These are phyloP conservation scores for Calidris pygmaea DNA, from an alignment of 2,113 vertebrate species.

Conservation along the genomic window DNA sequence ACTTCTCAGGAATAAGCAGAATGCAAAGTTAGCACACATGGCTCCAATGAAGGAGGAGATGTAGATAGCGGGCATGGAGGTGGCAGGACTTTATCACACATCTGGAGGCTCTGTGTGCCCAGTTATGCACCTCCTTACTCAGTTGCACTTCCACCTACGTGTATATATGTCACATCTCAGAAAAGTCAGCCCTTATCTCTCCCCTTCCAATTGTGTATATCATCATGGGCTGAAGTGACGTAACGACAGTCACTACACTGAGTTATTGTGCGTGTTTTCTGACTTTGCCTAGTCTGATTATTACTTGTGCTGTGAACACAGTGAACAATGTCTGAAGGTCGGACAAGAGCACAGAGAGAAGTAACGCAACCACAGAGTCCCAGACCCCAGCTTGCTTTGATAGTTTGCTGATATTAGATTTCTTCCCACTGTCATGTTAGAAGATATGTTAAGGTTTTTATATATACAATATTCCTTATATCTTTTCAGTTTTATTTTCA, in stretches of 20 bases:
- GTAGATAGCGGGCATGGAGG: accelerated
- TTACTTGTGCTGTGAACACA: not conserved
- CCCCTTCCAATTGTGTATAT: not conserved
- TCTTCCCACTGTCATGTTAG: not conserved
- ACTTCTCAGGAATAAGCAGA: not conserved
- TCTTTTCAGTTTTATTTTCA: not conserved
- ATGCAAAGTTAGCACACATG: accelerated
- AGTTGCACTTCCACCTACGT: not conserved
- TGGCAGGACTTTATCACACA: accelerated
- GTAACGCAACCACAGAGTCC: not conserved
- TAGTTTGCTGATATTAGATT: not conserved
- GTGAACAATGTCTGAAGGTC: not conserved
- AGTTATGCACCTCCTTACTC: not conserved
- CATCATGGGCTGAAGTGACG: not conserved
- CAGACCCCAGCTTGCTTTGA: not conserved
- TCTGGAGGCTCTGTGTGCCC: not conserved
- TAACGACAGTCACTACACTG: not conserved
- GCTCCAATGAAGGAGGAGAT: not conserved
- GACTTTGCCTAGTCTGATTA: not conserved
- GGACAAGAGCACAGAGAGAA: not conserved
- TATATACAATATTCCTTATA: not conserved
- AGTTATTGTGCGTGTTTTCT: not conserved
- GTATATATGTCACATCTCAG: too few species aligned
- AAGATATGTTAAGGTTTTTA: not conserved
- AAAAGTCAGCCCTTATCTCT: not conserved